Evolutionary conservation across 1,140 invertebrate species (phyloP), one percentile per base, ranked within the genome.

Genomic region (Calephelis virginiensis): DNA sequence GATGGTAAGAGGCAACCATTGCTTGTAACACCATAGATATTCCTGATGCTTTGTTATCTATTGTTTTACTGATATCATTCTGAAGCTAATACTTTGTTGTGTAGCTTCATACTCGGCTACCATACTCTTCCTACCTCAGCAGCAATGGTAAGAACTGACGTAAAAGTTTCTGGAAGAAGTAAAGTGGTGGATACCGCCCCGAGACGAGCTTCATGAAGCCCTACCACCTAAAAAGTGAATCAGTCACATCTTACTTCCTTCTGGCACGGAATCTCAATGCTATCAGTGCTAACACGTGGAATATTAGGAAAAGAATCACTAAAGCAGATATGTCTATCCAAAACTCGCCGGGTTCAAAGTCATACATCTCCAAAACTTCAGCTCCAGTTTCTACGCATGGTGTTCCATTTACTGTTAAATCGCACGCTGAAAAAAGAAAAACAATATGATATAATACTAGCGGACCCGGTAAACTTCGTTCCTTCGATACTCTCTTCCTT

Each of bases 331-430:
- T 90, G 80, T 97, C 94, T 6, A 84, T 81, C 81, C 91, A 93
- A 47, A 96, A 92, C 81, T 95, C 92, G n/a, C 82, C 79, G 50
- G 92, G 91, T 0, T 92, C 84, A 83, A 97, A 97, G 83, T 95
- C 95, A 76, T 95, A 96, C 60, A 93, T 92, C 40, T 94, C 92
- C 13, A 97, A 83, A 0, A 97, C 95, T 81, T 96, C 92, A 13
- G 92, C 79, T 0, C 96, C 96, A 5, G 94, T 93, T 59, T 91
- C 93, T 47, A 97, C 85, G 75, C 96, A 97, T 0, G 95, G 95
- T 17, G 95, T 81, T 11, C 94, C 93, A 8, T 86, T 73, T 47
- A 87, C 82, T 1, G 85, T 77, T 47, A 83, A 82, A 63, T 93
- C 90, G 68, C 96, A 97, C 28, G 95, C 95, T 97, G 81, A 53